A percentile compares a stretch with the other conserved stretches of the same genome.
Evolutionary conservation across 2,888 invertebrate species (phyloP).

Genomic region (Idaea straminata): DNA sequence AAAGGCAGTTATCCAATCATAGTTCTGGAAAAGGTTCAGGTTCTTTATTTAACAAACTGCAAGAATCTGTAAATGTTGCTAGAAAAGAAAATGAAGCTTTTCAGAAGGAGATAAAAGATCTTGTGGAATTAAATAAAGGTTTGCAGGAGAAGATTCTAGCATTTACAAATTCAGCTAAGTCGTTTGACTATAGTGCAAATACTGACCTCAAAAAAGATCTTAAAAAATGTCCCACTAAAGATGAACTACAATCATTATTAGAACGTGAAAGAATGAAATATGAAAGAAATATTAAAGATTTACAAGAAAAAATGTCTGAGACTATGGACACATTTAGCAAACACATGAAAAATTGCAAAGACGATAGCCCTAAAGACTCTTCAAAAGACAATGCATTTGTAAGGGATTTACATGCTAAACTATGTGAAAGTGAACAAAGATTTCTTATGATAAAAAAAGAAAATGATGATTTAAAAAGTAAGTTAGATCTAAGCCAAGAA

Average conservation of each 20-base stretch:
- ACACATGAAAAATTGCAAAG: constrained; percentile 52
- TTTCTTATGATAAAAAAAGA: constrained; percentile 72
- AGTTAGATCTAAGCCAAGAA: constrained; percentile 42
- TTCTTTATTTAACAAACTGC: constrained; percentile 35
- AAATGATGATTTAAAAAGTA: constrained; percentile 62
- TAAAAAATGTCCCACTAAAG: constrained; percentile 55
- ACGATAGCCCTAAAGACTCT: constrained; percentile 34
- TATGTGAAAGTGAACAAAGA: constrained; percentile 75
- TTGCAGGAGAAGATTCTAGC: constrained; percentile 68
- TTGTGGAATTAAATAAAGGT: constrained; percentile 70
- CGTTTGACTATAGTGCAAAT: constrained; percentile 36
- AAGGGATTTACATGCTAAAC: constrained; percentile 63
- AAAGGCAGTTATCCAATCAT: constrained; percentile 77
- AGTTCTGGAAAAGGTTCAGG: constrained; percentile 34
- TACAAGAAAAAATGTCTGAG: constrained; percentile 64
- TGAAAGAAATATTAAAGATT: constrained; percentile 57
- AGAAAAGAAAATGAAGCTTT: constrained; percentile 67
- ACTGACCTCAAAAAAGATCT: constrained; percentile 34
- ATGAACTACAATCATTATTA: constrained; percentile 60
- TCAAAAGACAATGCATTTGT: constrained; percentile 51
- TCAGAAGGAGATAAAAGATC: constrained; percentile 67
- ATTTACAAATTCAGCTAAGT: constrained; percentile 46
- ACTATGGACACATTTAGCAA: constrained; percentile 60
- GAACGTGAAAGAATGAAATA: constrained; percentile 68
- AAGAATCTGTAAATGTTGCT: constrained; percentile 47